Base-by-base conservation (phyloP, 2,888 invertebrate species). In the Eledona agricola region DNA sequence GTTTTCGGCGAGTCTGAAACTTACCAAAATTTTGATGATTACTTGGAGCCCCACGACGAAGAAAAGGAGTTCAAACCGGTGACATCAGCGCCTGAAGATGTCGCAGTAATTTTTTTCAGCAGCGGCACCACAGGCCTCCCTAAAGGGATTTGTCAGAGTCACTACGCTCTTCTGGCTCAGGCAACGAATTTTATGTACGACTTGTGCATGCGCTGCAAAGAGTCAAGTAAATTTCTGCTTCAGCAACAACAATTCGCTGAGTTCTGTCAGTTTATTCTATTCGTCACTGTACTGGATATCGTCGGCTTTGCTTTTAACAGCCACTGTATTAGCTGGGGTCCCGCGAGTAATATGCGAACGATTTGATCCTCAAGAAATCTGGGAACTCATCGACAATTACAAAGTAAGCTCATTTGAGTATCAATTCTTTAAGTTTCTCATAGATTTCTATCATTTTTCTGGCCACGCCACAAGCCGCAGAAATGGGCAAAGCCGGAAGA, bases 121-220 rank as follows among this genome's bases (percentile, higher is more conserved):
- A 72, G 72, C 47, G 73, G 74, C 4, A 73, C 73, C 1, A 72
- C 73, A 1, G 74, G 74, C 5, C 37, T 71, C n/a, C 73, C 73
- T 1, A 75, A 75, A 62, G 74, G 72, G 7, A 68, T 73, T 25
- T 69, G 72, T 42, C 37, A 65, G n/a, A 60, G 45, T 42, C 66
- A 67, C 56, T 62, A 60, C 37, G 58, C 47, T 9, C 31, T 69
- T 2, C 12, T 63, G 6, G 43, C 42, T 3, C 64, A 66, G 45
- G 55, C 40, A 13, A 10, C 47, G 6, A 52, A 38, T 42, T 1
- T 60, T 1, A 19, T 57, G 68, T 67, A 66, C 53, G 52, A n/a
- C n/a, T n/a, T 12, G 17, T 11, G 7, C 16, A 23, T n/a, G n/a
- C 10, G 1, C n/a, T 25, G 10, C 12, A 29, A 20, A 15, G 20